Evolutionary conservation across 35 echinoderm and acorn worm species (phyloP), one percentile per base, ranked within the genome.

Genomic region (Strongylocentrotus purpuratus): DNA sequence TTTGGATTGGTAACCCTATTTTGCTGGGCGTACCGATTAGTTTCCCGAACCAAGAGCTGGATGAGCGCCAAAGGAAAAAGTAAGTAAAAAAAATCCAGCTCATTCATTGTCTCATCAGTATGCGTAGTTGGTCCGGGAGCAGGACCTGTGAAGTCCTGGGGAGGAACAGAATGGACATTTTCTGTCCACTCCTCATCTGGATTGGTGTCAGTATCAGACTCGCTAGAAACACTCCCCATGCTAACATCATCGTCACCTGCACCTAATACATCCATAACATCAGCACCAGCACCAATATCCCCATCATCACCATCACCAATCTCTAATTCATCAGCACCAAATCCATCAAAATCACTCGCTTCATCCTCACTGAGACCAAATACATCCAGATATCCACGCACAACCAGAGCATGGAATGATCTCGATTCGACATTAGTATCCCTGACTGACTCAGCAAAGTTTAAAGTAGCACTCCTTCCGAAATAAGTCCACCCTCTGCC

Each of bases 11-110:
- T 22, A 86, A 9, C n/a, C 85, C 33, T 13, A 18, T 86, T 86
- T 86, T 86, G 85, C 85, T 86, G n/a, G 33, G 33, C 85, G 25
- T 86, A 86, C 33, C 85, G 33, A 86, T 86, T 86, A 5, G 85
- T 86, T 86, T 86, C 85, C 85, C 11, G 85, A 22, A 86, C 85
- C 85, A 86, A 22, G 22, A 86, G 85, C 33, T 86, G 85, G 85
- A 33, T 86, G 25, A 86, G 85, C 9, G 85, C 9, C 33, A 33
- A 31, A 31, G 85, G 85, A 86, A 86, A 86, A 31, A 86, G 25
- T 9, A 86, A 33, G 33, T 2, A 33, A 86, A 86, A 86, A 33
- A 86, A 86, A 86, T 86, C 85, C 85, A 86, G 33, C 85, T 86
- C 85, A 9, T 86, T 86, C 33, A 20, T 86, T 86, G 28, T 86